Evolutionary conservation across 2,113 vertebrate genomes (phyloP).

Genomic region (Galbula dea): DNA sequence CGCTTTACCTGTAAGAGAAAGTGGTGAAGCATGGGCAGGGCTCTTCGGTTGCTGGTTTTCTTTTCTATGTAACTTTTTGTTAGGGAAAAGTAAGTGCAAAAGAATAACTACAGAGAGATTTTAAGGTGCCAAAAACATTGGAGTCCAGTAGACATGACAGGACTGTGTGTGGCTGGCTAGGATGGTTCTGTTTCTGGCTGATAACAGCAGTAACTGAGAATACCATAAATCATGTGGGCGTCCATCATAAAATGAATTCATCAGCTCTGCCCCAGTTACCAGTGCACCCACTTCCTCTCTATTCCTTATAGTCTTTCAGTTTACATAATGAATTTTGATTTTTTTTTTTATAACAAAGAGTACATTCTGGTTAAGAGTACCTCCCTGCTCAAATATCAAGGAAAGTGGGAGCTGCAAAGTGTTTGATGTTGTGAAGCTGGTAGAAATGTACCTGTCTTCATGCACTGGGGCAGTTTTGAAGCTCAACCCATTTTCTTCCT

Average conservation of each 20-base stretch:
- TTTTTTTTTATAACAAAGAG: background rate
- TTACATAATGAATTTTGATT: background rate
- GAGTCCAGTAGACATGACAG: background rate
- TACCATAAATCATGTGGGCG: accelerated
- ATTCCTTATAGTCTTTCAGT: background rate
- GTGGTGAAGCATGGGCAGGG: background rate
- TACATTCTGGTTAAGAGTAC: background rate
- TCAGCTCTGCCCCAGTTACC: background rate
- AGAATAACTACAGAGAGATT: background rate
- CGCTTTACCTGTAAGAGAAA: background rate
- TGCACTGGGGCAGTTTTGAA: background rate
- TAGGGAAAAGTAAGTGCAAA: background rate
- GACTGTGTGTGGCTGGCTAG: background rate
- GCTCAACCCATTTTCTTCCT: background rate
- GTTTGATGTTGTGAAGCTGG: background rate
- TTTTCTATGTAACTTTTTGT: background rate
- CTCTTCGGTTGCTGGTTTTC: background rate
- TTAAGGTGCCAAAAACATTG: background rate
- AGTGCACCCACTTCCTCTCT: background rate
- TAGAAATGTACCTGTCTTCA: background rate
- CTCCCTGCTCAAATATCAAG: background rate
- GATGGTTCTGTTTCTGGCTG: background rate
- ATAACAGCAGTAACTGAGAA: background rate
- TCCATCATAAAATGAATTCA: background rate
- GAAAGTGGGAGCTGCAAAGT: background rate